Evolutionary conservation across 2,888 invertebrate genomes (phyloP), one percentile per base, ranked within the genome.

Genomic region (Nemotelus pantherinus): DNA sequence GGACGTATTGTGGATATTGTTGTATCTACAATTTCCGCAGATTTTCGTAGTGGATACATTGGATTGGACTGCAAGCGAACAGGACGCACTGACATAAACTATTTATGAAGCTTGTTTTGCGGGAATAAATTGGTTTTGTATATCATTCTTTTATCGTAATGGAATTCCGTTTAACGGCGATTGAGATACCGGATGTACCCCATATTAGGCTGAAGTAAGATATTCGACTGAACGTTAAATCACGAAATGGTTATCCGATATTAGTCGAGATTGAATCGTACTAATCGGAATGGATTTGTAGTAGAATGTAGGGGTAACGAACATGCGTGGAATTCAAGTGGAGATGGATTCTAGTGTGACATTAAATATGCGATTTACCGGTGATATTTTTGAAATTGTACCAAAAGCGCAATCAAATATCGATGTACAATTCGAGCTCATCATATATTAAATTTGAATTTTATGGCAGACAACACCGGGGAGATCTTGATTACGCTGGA

Each of bases 31-130:
- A 25, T 25, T 1, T 25, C 25, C 25, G 25, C 25, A 25, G 25
- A 25, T 25, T 25, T 25, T 25, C 58, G 58, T 25, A 6, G 6
- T 58, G 58, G 39, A 58, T 53, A 53, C 53, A 9, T 1, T 53
- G 53, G 10, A 9, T 53, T 10, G 10, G 53, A 53, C 53, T 25
- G 25, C 25, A 25, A 25, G 25, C 25, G 25, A 25, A 25, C 25
- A 25, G 25, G 1, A 25, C 25, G 25, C 25, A 25, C 25, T 47
- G 60, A 74, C 48, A 63, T 74, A 74, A 74, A 74, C 60, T 63
- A 74, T 45, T 60, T 74, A 74, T 63, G 74, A 43, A 63, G 74
- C 60, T 60, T 47, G 63, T 74, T 74, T 41, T 60, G 6, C 60
- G 39, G 60, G 41, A 72, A 60, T 74, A 60, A 74, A 63, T 60